phyloP scores from a whole-genome alignment of 2,797 vertebrate genomes.

The Podarcis siculus region DNA sequence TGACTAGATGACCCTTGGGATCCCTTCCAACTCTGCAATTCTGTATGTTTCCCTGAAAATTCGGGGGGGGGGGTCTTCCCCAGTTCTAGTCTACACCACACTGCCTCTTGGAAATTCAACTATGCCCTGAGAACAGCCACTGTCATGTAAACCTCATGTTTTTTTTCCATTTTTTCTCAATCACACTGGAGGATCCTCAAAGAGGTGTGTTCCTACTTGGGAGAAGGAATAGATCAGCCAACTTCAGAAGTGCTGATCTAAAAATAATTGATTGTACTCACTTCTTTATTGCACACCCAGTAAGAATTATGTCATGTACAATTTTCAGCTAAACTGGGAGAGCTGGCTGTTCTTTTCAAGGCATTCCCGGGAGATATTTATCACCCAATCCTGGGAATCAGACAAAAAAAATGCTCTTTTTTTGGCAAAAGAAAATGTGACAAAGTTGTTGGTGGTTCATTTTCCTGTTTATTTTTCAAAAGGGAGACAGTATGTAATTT shows the following conservation, averaged over 20 bases:
- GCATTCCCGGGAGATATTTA: not conserved
- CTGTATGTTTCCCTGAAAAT: not conserved
- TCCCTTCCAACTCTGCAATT: no score
- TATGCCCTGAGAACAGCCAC: not conserved
- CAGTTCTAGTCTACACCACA: not conserved
- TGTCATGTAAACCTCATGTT: not conserved
- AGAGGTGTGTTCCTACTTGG: not conserved
- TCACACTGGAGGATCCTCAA: not conserved
- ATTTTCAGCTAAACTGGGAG: not conserved
- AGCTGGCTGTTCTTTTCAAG: not conserved
- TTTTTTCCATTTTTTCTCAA: not conserved
- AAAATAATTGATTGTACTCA: not conserved
- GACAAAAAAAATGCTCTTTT: not conserved
- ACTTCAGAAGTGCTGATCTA: not conserved
- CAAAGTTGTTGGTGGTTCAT: not conserved
- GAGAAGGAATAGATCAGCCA: not conserved
- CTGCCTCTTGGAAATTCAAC: not conserved
- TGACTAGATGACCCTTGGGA: no score
- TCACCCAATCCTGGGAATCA: not conserved
- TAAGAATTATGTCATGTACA: not conserved
- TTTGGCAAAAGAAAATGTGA: not conserved
- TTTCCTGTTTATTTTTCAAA: not conserved
- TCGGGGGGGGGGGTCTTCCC: not conserved
- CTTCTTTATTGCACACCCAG: not conserved
- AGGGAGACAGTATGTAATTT: not conserved